Conservation (phyloP, 2,888 invertebrate genomes). For the Acleris cristana region DNA sequence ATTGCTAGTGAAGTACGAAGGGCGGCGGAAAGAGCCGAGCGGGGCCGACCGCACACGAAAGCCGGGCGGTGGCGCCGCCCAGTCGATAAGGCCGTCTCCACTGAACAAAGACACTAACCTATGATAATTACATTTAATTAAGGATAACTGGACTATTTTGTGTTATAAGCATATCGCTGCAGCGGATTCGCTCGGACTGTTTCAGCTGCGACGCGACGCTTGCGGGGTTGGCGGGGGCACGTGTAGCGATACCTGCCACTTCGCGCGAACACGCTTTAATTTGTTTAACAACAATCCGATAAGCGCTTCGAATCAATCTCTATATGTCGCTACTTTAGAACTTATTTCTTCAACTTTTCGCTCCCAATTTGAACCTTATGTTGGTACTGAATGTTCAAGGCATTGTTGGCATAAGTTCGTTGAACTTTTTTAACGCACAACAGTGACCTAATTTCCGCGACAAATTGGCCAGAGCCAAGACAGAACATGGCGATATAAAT, state of each 20-base stretch:
- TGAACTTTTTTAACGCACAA: conserved; percentile 8
- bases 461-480: conserved; percentile 21
- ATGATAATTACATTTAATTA: conserved; percentile 83
- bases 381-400: background rate
- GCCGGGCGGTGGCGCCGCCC: conserved; percentile 79
- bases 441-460: conserved; percentile 23
- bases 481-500: background rate
- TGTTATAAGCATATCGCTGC: conserved; percentile 68
- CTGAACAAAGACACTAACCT: conserved; percentile 82
- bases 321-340: background rate
- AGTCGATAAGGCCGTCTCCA: conserved; percentile 83
- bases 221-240: background rate
- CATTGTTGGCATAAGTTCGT: conserved; percentile 5
- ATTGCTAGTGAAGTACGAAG: conserved; percentile 69
- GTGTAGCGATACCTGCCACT: conserved; percentile 12
- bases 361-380: too few species aligned
- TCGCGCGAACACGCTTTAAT: conserved; percentile 15
- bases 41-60: conserved; percentile 60
- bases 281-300: conserved; percentile 35
- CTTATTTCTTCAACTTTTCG: too few species aligned
- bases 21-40: conserved; percentile 60
- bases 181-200: conserved; percentile 37
- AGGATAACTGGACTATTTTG: conserved; percentile 75
- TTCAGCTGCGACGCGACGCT: too few species aligned
- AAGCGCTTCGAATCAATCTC: conserved; percentile 5